Evolutionary conservation across 1,140 invertebrate species (phyloP).

Genomic region (Micrasema minimum): DNA sequence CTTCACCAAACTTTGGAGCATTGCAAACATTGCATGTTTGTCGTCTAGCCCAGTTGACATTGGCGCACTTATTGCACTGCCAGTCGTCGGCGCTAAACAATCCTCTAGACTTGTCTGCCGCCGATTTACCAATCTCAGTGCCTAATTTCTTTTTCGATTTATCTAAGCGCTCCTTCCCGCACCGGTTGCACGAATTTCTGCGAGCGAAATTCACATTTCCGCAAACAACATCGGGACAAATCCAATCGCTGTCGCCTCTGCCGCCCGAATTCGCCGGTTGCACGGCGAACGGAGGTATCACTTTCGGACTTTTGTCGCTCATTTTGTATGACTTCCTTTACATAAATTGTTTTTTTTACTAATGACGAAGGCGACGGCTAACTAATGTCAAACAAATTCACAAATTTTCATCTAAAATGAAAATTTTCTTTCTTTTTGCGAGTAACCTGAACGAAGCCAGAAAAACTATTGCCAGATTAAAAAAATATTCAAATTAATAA

Average conservation of each 20-base stretch:
- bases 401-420: slow-evolving; percentile 25
- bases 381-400: slow-evolving; percentile 2
- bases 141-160: slow-evolving; percentile 89
- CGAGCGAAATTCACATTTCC: slow-evolving; percentile 96
- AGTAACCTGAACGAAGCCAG: slow-evolving; percentile 13
- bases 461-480: slow-evolving; percentile 5
- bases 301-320: slow-evolving; percentile 26
- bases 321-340: not conserved
- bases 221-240: slow-evolving; percentile 71
- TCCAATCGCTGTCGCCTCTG: slow-evolving; percentile 39
- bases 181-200: slow-evolving; percentile 90
- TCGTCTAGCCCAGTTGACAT: slow-evolving; percentile 98
- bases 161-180: slow-evolving; percentile 78
- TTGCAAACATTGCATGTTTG: slow-evolving; percentile 99
- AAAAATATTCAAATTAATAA: not conserved
- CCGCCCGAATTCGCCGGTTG: slow-evolving; percentile 36
- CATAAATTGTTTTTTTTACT: not conserved
- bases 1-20: slow-evolving; percentile 94
- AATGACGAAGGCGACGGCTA: not conserved
- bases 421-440: not conserved
- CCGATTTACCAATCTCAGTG: slow-evolving; percentile 96
- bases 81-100: slow-evolving; percentile 99
- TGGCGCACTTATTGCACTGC: slow-evolving; percentile 99
- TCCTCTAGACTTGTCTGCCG: slow-evolving; percentile 97
- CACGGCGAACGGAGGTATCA: slow-evolving; percentile 27